These are phyloP conservation scores for Ceratotherium simum DNA, from an alignment of 2,113 vertebrate genomes.

Conservation along the genomic window DNA sequence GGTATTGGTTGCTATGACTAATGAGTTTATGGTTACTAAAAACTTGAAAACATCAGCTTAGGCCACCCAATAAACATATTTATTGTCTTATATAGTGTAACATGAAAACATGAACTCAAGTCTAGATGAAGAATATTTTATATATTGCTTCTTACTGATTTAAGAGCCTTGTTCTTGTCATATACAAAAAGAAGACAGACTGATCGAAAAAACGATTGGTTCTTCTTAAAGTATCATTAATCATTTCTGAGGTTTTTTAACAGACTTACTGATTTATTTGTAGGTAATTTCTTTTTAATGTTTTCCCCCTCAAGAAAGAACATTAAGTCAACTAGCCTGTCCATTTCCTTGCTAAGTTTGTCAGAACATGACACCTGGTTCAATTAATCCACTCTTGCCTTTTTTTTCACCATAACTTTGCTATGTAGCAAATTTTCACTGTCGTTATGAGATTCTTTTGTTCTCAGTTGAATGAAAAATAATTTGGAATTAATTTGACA, in stretches of 20 bases:
- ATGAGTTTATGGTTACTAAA: conserved; percentile 27
- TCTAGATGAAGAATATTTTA: background rate
- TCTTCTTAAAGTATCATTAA: conserved; percentile 42
- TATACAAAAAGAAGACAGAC: background rate
- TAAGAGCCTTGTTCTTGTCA: background rate
- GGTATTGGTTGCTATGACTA: background rate
- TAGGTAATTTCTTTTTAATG: background rate
- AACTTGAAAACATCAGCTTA: background rate
- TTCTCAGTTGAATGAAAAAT: conserved; percentile 70
- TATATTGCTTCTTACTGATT: background rate
- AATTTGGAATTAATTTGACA: conserved; percentile 75
- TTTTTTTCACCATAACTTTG: conserved; percentile 30
- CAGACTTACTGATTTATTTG: conserved; percentile 31
- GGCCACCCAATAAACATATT: background rate
- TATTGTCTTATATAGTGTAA: background rate
- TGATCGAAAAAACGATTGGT: background rate
- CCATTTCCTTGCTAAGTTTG: conserved; percentile 41
- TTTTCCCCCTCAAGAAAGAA: background rate
- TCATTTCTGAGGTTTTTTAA: background rate
- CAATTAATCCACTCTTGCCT: conserved; percentile 39
- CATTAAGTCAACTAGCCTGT: background rate
- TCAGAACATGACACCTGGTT: conserved; percentile 23
- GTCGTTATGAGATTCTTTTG: conserved; percentile 51
- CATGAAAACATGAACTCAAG: background rate
- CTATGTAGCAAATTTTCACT: conserved; percentile 27